Conservation (phyloP, 2,797 vertebrate species). For the Cynodonichthys magdalenae region DNA sequence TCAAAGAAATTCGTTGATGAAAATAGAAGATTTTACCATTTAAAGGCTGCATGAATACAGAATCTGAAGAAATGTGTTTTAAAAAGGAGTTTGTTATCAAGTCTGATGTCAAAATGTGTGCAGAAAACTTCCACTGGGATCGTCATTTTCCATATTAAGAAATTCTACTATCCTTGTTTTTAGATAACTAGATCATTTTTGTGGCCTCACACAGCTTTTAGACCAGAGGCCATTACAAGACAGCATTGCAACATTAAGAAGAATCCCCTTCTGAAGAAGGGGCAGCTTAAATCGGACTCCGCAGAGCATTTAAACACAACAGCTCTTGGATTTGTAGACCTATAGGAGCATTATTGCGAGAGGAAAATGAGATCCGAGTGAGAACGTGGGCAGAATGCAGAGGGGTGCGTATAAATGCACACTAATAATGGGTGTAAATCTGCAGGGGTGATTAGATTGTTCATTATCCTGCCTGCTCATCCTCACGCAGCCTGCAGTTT, state of each 20-base stretch:
- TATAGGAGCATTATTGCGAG: slow-evolving; percentile 38
- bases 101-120: slow-evolving; percentile 31
- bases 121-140: slow-evolving; percentile 49
- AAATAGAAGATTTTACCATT: slow-evolving; percentile 18
- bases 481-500: slow-evolving; percentile 47
- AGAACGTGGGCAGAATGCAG: slow-evolving; percentile 48
- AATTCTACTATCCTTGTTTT: slow-evolving; percentile 34
- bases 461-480: slow-evolving; percentile 52
- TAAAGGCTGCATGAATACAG: slow-evolving; percentile 15
- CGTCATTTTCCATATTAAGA: slow-evolving; percentile 42
- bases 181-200: slow-evolving; percentile 39
- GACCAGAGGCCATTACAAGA: slow-evolving; percentile 28
- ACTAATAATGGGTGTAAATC: slow-evolving; percentile 50
- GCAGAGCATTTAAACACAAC: slow-evolving; percentile 34
- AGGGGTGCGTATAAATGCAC: slow-evolving; percentile 34
- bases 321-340: slow-evolving; percentile 43
- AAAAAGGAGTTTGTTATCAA: slow-evolving; percentile 10
- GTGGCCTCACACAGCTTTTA: slow-evolving; percentile 28
- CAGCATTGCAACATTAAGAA: slow-evolving; percentile 21
- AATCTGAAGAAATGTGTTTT: slow-evolving; percentile 28
- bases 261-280: slow-evolving; percentile 6
- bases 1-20: slow-evolving; percentile 20
- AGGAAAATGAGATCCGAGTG: slow-evolving; percentile 45
- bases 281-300: slow-evolving; percentile 39
- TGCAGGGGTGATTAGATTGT: slow-evolving; percentile 52